Conservation (phyloP, 2,797 vertebrate species). For the Crax fasciolata region DNA sequence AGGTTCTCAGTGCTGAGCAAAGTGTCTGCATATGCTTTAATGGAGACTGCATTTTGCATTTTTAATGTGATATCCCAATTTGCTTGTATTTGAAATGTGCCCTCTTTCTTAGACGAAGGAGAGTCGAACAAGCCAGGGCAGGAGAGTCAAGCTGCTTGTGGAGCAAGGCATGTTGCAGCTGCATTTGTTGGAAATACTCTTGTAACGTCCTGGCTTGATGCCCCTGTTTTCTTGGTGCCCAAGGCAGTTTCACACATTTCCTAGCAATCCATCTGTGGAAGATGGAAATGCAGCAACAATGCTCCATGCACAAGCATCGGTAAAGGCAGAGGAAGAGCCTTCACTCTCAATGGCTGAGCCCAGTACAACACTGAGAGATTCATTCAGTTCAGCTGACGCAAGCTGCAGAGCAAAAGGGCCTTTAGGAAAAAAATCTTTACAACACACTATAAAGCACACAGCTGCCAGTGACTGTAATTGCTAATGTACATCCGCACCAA, state of each 20-base stretch:
- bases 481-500: background rate
- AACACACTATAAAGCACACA: background rate
- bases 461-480: background rate
- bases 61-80: background rate
- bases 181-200: constrained; percentile 73
- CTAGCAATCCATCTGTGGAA: constrained; percentile 78
- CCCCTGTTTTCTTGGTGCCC: constrained; percentile 73
- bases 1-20: background rate
- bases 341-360: constrained; percentile 32
- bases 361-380: background rate
- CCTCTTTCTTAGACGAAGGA: constrained; percentile 25
- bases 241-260: constrained; percentile 77
- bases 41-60: background rate
- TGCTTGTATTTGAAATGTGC: constrained; percentile 9
- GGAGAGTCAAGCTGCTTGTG: background rate
- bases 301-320: constrained; percentile 70
- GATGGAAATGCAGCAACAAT: constrained; percentile 74
- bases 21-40: background rate
- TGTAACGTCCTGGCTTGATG: constrained; percentile 67
- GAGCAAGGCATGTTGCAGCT: constrained; percentile 67
- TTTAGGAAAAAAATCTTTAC: constrained; percentile 11
- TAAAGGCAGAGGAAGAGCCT: constrained; percentile 51
- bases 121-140: constrained; percentile 33
- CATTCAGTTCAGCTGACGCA: background rate
- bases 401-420: constrained; percentile 36